These are phyloP conservation scores for Microplitis demolitor DNA, from an alignment of 1,140 invertebrate genomes.

Conservation along the genomic window DNA sequence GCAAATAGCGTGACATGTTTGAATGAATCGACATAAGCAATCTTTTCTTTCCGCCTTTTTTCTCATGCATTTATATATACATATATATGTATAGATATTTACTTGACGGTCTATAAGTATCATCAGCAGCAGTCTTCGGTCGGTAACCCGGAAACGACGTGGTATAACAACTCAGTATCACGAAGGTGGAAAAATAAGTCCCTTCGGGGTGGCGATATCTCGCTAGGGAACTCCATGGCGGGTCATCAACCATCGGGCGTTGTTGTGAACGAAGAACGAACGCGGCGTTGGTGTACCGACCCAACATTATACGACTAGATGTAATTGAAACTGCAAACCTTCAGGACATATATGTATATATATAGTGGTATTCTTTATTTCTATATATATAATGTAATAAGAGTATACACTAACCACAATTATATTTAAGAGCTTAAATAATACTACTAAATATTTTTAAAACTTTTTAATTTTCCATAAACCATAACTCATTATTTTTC, in stretches of 20 bases:
- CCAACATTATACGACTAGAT: slow-evolving; percentile 43
- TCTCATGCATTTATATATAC: background rate
- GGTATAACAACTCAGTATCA: slow-evolving; percentile 47
- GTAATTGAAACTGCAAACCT: slow-evolving; percentile 46
- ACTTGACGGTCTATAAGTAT: background rate
- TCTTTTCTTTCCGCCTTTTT: background rate
- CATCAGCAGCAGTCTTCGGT: slow-evolving; percentile 22
- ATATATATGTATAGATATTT: background rate
- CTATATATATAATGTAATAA: no score
- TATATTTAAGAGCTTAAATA: background rate
- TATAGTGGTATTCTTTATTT: no score
- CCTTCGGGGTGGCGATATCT: slow-evolving; percentile 43
- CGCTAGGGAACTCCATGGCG: slow-evolving; percentile 3
- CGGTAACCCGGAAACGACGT: slow-evolving; percentile 44
- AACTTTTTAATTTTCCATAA: background rate
- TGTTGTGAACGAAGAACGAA: slow-evolving; percentile 21
- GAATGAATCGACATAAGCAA: slow-evolving; percentile 15
- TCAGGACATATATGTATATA: background rate
- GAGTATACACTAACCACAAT: no score
- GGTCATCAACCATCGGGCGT: slow-evolving; percentile 45
- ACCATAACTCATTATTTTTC: background rate
- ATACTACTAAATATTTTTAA: background rate
- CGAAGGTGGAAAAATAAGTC: slow-evolving; percentile 42
- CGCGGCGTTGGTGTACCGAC: background rate
- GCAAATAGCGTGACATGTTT: slow-evolving; percentile 13